Evolutionary conservation across 2,113 vertebrate species (phyloP), one percentile per base, ranked within the genome.

Genomic region (Lutjanus erythropterus): DNA sequence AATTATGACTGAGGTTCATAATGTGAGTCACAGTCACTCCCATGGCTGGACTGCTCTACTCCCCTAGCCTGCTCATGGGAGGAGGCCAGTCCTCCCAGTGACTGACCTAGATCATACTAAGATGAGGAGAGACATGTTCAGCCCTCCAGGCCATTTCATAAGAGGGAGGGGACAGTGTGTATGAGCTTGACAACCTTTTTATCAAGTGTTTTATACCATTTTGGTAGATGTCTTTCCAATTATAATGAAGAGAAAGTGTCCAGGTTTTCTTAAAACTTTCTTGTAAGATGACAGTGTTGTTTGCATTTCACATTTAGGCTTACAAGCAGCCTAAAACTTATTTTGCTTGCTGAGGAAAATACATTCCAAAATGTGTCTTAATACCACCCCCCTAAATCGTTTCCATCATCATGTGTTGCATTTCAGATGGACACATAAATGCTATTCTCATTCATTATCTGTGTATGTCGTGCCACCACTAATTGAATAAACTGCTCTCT

Each of bases 71-170:
- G 72, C 60, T 66, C 29, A 46, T 78, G 67, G 76, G 81, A 84
- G 88, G 76, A 75, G 84, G 70, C 33, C 53, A 2, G 61, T 83
- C 86, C 60, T 75, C 83, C 71, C 67, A 42, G 55, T 53, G 62
- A 61, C 21, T 93, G 92, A 92, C 91, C 92, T 89, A 93, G 76
- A 92, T 93, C 84, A 80, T 41, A 33, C 81, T 71, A 16, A 77
- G 80, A 86, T 86, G 78, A 83, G 59, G 79, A 79, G 47, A 90
- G 70, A 85, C 83, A 39, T 1, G 9, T 49, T 88, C 41, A 0
- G n/a, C 72, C 90, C 91, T 78, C 41, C 37, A 60, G 92, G 88
- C 82, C 12, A 58, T 82, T 83, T 83, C 52, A 71, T 41, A 75
- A 49, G 2, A 75, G 58, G 60, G 42, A 77, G 69, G 41, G 16